Conservation (phyloP, 2,888 invertebrate genomes). For the Sinopyrophorus schimmeli region DNA sequence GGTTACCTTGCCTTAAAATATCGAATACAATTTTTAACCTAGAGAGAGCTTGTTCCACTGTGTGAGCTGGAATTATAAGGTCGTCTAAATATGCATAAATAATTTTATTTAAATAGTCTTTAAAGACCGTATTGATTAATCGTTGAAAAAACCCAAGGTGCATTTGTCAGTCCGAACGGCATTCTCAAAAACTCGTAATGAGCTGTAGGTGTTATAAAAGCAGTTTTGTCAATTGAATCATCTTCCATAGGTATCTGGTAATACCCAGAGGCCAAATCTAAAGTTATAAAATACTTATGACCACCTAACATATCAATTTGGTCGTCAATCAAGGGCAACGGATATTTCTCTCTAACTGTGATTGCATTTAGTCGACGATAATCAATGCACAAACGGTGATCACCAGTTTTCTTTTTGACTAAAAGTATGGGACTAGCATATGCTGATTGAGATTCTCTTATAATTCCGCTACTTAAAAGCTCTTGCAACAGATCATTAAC, state of each 20-base stretch:
- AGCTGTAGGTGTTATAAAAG: constrained; percentile 24
- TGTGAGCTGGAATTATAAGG: background rate
- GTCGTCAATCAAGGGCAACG: constrained; percentile 9
- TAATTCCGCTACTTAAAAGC: background rate
- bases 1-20: too few species aligned
- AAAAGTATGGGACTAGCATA: constrained; percentile 3
- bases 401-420: background rate
- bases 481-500: background rate
- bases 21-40: too few species aligned
- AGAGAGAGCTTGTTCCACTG: too few species aligned
- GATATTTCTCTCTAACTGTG: background rate
- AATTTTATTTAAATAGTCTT: too few species aligned
- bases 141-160: background rate
- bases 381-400: background rate
- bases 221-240: constrained; percentile 36
- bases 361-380: constrained; percentile 2
- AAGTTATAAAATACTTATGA: constrained; percentile 22
- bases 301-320: constrained; percentile 19
- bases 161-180: constrained; percentile 1
- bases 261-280: constrained; percentile 35
- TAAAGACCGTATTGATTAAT: background rate
- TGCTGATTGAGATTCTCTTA: background rate
- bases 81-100: constrained; percentile 1
- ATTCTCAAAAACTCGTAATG: constrained; percentile 33
- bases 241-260: constrained; percentile 38